Evolutionary conservation across 1,140 invertebrate species (phyloP).

Genomic region (Ceratoteleas bidentatus): DNA sequence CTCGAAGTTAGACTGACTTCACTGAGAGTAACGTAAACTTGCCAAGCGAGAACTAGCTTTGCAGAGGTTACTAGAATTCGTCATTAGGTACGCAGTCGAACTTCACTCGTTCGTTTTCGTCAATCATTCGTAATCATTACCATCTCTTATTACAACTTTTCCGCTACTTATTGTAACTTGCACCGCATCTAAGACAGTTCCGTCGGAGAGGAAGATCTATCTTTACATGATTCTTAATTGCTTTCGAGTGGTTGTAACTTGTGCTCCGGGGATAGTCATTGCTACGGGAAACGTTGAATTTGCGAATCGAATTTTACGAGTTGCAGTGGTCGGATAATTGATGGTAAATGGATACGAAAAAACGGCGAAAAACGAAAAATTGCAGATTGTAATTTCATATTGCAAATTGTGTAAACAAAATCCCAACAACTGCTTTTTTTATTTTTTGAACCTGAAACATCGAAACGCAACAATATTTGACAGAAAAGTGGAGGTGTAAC

Average conservation of each 20-base stretch:
- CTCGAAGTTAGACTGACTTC: neutral
- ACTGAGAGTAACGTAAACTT: constrained; percentile 17
- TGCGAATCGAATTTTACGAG: too few species aligned
- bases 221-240: constrained; percentile 15
- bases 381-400: too few species aligned
- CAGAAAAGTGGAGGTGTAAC: neutral
- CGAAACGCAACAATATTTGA: too few species aligned
- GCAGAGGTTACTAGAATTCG: constrained; percentile 23
- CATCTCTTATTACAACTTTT: constrained; percentile 32
- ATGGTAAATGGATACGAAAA: too few species aligned
- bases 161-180: constrained; percentile 10
- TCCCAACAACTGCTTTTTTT: too few species aligned
- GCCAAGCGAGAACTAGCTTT: constrained; percentile 24
- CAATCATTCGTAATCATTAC: constrained; percentile 25
- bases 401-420: too few species aligned
- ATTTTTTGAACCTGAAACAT: too few species aligned
- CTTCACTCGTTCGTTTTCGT: constrained; percentile 32
- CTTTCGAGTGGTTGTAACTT: constrained; percentile 3
- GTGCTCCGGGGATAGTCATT: neutral
- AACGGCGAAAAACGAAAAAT: too few species aligned
- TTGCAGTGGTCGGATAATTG: too few species aligned
- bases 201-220: constrained; percentile 3
- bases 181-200: neutral
- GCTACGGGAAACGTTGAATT: too few species aligned
- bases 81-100: constrained; percentile 25